These are phyloP conservation scores for Holacanthus passer DNA, from an alignment of 2,113 vertebrate species.

Conservation along the genomic window DNA sequence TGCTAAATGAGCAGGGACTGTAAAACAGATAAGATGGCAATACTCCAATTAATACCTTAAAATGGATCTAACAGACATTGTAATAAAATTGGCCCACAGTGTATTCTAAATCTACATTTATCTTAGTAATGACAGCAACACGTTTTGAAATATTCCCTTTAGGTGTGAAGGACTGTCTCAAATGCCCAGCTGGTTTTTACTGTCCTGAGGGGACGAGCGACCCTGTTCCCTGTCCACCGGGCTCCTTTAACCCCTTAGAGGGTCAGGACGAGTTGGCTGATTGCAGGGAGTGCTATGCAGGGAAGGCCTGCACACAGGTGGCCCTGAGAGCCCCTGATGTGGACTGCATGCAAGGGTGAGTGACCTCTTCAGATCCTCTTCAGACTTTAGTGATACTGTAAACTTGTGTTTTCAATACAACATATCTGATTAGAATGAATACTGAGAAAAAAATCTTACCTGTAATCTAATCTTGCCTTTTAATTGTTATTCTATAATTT, in stretches of 20 bases:
- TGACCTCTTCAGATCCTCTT: not conserved
- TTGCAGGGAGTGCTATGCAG: conserved; percentile 86
- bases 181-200: conserved; percentile 89
- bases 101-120: not conserved
- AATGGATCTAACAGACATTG: not conserved
- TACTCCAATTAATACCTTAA: not conserved
- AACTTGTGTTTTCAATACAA: not conserved
- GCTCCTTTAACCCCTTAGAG: conserved; percentile 86
- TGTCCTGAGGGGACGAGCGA: conserved; percentile 84
- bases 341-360: conserved; percentile 87
- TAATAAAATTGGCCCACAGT: not conserved
- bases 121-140: not conserved
- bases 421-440: not conserved
- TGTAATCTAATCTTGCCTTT: not conserved
- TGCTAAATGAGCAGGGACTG: not conserved
- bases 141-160: not conserved
- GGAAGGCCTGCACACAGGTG: conserved; percentile 88
- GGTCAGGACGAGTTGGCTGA: conserved; percentile 87
- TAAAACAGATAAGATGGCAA: no score
- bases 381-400: not conserved
- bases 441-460: not conserved
- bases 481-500: not conserved
- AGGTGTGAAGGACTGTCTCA: conserved; percentile 86
- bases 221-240: conserved; percentile 85
- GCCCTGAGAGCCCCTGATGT: conserved; percentile 86